Conservation (phyloP, 2,113 vertebrate genomes). For the Coracopsis vasa region DNA sequence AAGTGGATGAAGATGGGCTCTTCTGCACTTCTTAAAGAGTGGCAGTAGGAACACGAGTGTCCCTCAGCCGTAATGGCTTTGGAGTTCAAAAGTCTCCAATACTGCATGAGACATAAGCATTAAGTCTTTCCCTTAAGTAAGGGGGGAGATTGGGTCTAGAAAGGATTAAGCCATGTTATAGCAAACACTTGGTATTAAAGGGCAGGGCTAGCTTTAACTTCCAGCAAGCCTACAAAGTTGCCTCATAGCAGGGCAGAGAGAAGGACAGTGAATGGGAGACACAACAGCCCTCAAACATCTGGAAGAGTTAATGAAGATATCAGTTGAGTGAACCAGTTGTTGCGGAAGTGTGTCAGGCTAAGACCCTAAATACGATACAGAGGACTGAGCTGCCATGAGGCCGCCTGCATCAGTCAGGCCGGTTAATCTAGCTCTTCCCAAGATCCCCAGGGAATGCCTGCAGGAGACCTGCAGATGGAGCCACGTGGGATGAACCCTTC, state of each 20-base stretch:
- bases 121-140: neutral
- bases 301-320: neutral
- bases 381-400: neutral
- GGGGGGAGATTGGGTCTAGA: neutral
- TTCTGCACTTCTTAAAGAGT: neutral
- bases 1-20: fast-evolving
- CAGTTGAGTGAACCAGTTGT: neutral
- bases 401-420: neutral
- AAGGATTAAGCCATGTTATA: neutral
- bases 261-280: neutral
- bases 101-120: neutral
- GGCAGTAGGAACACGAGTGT: neutral
- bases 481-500: neutral
- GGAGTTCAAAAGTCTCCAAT: neutral
- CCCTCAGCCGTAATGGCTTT: neutral
- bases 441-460: neutral
- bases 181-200: neutral
- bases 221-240: neutral
- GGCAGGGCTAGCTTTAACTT: neutral
- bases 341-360: neutral
- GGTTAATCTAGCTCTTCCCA: neutral
- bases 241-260: neutral
- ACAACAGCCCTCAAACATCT: neutral
- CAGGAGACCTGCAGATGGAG: neutral
- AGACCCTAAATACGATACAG: neutral